These are phyloP conservation scores for Gambusia affinis DNA, from an alignment of 2,113 vertebrate species.

Conservation along the genomic window DNA sequence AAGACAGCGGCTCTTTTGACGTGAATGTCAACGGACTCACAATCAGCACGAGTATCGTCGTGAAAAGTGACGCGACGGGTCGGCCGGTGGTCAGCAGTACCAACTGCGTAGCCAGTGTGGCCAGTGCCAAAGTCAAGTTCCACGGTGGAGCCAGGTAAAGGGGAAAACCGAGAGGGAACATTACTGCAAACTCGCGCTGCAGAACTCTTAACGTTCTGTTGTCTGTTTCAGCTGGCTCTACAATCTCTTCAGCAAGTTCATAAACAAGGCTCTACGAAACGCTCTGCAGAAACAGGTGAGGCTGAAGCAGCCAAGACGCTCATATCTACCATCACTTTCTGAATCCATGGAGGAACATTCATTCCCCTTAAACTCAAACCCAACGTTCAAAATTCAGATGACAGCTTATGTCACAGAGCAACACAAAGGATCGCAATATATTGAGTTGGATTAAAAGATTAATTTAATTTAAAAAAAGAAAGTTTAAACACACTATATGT, in stretches of 20 bases:
- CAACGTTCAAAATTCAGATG: too few species aligned
- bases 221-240: conserved; percentile 80
- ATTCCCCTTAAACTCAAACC: too few species aligned
- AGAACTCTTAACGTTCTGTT: background rate
- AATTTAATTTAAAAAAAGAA: too few species aligned
- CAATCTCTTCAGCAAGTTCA: conserved; percentile 71
- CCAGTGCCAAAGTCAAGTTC: conserved; percentile 63
- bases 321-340: background rate
- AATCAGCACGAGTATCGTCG: conserved; percentile 50
- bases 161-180: background rate
- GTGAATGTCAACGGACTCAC: conserved; percentile 65
- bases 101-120: conserved; percentile 62
- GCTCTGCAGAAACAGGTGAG: conserved; percentile 75
- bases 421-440: too few species aligned
- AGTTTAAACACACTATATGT: background rate
- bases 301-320: background rate
- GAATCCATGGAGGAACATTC: too few species aligned
- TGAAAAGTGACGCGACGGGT: conserved; percentile 72
- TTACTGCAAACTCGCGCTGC: background rate
- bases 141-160: conserved; percentile 78
- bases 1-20: conserved; percentile 77
- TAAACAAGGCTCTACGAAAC: conserved; percentile 62
- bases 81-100: conserved; percentile 61
- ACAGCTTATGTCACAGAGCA: too few species aligned
- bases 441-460: too few species aligned